These are phyloP conservation scores for Phasia obesa DNA, from an alignment of 2,888 invertebrate species.

Conservation along the genomic window DNA sequence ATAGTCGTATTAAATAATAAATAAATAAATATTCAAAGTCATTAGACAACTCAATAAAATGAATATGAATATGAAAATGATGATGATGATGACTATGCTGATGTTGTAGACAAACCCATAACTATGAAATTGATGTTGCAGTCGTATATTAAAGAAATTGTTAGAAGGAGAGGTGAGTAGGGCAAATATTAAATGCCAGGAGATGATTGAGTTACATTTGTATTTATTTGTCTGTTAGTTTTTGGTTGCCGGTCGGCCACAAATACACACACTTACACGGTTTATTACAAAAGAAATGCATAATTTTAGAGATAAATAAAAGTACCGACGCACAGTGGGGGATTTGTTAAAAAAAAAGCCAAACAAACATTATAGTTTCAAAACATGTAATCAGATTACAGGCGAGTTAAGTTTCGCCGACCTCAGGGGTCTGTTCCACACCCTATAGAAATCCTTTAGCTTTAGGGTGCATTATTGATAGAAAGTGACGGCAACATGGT, in stretches of 20 bases:
- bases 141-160: background rate
- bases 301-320: background rate
- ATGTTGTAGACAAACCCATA: background rate
- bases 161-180: background rate
- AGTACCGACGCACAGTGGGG: background rate
- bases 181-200: constrained; percentile 22
- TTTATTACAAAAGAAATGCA: constrained; percentile 35
- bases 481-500: no score
- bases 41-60: constrained; percentile 69
- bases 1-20: constrained; percentile 38
- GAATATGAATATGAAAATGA: constrained; percentile 45
- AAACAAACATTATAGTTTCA: no score
- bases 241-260: constrained; percentile 61
- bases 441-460: no score
- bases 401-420: no score
- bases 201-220: constrained; percentile 47
- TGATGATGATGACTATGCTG: constrained; percentile 7
- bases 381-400: no score
- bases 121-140: background rate
- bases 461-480: no score
- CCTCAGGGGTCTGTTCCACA: no score
- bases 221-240: constrained; percentile 40
- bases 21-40: constrained; percentile 73
- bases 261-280: background rate
- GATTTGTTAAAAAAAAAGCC: no score